Conservation (phyloP, 2,797 vertebrate genomes). For the Dendrocincla tyrannina region DNA sequence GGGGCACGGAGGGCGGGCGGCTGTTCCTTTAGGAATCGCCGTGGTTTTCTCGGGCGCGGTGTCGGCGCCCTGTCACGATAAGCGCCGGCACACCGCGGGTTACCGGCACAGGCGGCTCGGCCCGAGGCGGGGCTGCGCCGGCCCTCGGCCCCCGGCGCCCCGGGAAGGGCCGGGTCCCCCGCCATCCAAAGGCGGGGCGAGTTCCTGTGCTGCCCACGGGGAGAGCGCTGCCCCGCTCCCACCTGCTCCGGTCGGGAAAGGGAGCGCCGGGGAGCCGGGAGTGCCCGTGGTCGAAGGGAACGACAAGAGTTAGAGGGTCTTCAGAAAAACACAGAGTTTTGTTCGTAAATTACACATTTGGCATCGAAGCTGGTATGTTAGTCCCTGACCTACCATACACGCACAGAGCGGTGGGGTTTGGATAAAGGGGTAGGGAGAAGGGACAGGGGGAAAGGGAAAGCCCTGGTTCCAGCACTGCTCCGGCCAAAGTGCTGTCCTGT, state of each 20-base stretch:
- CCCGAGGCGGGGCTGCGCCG: accelerated
- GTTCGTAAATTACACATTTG: background rate
- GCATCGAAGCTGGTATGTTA: background rate
- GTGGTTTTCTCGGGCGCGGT: accelerated
- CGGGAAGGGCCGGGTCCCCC: accelerated
- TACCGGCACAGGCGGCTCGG: background rate
- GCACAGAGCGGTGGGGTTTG: no score
- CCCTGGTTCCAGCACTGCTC: background rate
- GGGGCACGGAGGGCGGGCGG: background rate
- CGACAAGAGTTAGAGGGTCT: no score
- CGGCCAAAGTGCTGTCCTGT: background rate
- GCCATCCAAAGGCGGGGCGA: no score
- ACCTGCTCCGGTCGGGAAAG: background rate
- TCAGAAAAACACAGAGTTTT: no score
- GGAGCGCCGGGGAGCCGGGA: no score
- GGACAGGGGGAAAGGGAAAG: background rate
- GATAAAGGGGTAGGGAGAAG: background rate
- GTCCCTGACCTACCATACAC: background rate
- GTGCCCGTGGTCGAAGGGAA: background rate
- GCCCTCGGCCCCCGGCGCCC: accelerated
- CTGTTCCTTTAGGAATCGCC: accelerated
- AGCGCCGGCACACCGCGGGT: accelerated
- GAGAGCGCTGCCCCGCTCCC: accelerated
- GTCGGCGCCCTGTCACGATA: accelerated
- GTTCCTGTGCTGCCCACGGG: background rate